Evolutionary conservation across 37 sponge, comb jelly and placozoan genomes (phyloP).

Genomic region (Spongia lamella): DNA sequence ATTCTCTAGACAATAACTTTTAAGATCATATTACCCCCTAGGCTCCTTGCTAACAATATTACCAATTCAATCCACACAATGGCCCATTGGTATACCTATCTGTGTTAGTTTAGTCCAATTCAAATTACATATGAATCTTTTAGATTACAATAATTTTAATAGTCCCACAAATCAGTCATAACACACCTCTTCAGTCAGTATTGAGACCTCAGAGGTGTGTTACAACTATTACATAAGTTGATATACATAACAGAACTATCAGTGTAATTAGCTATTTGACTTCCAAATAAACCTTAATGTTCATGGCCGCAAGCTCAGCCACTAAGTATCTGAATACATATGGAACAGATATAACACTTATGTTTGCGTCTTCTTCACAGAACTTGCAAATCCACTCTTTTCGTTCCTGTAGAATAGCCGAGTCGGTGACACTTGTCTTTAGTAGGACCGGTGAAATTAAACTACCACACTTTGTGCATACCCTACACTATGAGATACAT

Average conservation of each 20-base stretch:
- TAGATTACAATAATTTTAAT: too few species aligned
- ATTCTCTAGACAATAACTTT: too few species aligned
- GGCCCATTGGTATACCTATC: too few species aligned
- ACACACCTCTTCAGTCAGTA: too few species aligned
- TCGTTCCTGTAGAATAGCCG: conserved; percentile 33
- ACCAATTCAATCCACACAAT: too few species aligned
- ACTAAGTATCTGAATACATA: conserved; percentile 89
- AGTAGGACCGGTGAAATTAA: conserved; percentile 70
- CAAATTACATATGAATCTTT: background rate
- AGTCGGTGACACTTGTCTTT: conserved; percentile 29
- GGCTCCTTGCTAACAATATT: too few species aligned
- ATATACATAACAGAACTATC: too few species aligned
- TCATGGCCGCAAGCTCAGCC: conserved; percentile 96
- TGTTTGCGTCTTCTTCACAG: conserved; percentile 58
- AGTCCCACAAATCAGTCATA: too few species aligned
- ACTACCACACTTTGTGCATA: conserved; percentile 90
- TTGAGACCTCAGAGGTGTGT: too few species aligned
- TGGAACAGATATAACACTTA: conserved; percentile 78
- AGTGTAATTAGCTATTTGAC: conserved; percentile 17
- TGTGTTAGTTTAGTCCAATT: too few species aligned
- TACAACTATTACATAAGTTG: too few species aligned
- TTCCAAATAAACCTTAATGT: conserved; percentile 77
- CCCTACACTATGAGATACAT: conserved; percentile 44
- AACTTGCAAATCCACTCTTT: conserved; percentile 63
- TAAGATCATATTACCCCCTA: too few species aligned